phyloP scores from a whole-genome alignment of 2,113 vertebrate species.

The Otocyon megalotis region DNA sequence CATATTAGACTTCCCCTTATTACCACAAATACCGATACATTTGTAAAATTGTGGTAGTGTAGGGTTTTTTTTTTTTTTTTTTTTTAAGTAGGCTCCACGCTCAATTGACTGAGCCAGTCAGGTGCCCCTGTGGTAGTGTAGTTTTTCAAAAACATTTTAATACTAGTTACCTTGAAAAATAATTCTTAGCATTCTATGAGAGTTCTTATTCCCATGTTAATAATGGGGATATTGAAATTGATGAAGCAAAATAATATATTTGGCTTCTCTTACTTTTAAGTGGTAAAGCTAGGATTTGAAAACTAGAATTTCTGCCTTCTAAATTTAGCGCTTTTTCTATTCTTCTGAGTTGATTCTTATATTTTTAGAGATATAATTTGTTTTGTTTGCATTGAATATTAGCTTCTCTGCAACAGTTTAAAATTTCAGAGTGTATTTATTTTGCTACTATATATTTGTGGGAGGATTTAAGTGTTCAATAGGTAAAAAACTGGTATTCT shows the following conservation, averaged over 20 bases:
- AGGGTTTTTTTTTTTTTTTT: neutral
- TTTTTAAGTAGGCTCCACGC: neutral
- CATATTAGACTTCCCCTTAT: neutral
- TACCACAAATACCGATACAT: neutral
- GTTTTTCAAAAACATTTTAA: conserved; percentile 37
- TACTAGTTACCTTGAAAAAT: conserved; percentile 36
- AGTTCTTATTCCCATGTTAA: neutral
- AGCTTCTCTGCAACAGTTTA: neutral
- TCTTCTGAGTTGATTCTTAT: neutral
- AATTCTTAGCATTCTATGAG: neutral
- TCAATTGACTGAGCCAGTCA: neutral
- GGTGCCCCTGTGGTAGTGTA: neutral
- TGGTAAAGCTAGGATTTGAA: neutral
- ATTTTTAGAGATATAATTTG: neutral
- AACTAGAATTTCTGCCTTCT: neutral
- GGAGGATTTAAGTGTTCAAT: neutral
- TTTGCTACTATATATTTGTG: neutral
- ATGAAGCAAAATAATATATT: neutral
- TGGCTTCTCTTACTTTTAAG: neutral
- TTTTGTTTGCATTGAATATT: neutral
- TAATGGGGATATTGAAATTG: neutral
- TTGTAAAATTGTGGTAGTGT: conserved; percentile 26
- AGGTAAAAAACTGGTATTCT: neutral
- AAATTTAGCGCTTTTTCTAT: neutral
- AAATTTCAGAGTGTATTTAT: neutral